Percentiles rank a stretch among this genome's conserved stretches.
phyloP scores from a whole-genome alignment of 2,113 vertebrate species.

The Crocuta crocuta region DNA sequence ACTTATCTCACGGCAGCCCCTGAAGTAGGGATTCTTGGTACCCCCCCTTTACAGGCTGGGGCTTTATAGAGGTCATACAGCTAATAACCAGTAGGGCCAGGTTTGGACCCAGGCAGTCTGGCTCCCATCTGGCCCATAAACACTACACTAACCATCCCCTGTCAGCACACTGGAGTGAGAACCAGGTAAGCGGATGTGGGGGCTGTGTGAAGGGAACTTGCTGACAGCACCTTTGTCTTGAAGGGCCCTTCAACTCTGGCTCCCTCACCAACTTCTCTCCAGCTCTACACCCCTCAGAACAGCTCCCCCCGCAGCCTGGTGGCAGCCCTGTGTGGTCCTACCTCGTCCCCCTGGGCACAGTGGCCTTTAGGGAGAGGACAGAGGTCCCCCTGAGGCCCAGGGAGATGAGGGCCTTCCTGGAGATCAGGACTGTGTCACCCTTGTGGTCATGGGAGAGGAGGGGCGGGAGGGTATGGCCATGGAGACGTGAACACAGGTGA shows the following conservation, averaged over 20 bases:
- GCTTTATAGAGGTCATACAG: neutral
- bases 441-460: too few relatives aligned
- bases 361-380: neutral
- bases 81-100: neutral
- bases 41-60: neutral
- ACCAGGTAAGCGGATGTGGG: rapidly evolving
- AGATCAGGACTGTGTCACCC: too few relatives aligned
- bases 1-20: neutral
- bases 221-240: neutral
- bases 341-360: too few relatives aligned
- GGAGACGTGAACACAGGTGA: rapidly evolving
- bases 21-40: neutral
- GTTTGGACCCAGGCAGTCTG: neutral
- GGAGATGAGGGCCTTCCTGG: neutral
- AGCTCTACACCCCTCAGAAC: neutral
- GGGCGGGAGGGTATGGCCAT: neutral
- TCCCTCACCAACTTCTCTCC: neutral
- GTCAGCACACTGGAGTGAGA: neutral
- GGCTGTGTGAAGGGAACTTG: neutral
- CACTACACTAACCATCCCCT: neutral
- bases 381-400: neutral
- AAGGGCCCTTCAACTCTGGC: neutral
- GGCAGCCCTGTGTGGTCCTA: neutral
- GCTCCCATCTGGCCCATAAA: neutral
- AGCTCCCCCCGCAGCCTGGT: neutral